A percentile compares a stretch with the other conserved stretches of the same genome.
These are phyloP conservation scores for Petaurus breviceps DNA, from an alignment of 2,113 vertebrate species.

Conservation along the genomic window DNA sequence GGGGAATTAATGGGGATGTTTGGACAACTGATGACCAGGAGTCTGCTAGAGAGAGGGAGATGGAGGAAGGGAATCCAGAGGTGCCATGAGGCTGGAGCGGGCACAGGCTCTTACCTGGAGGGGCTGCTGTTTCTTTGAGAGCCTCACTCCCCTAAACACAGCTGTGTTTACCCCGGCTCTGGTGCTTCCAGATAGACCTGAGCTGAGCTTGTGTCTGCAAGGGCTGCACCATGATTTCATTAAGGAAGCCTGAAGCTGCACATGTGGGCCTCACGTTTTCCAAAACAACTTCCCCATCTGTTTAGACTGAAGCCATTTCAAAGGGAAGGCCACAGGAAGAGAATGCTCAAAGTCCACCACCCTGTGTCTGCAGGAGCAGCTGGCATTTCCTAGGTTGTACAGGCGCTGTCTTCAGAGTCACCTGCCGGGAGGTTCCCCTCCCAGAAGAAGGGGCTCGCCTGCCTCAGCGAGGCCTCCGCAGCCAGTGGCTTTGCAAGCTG, in stretches of 20 bases:
- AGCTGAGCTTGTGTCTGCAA: rapidly evolving
- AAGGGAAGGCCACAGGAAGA: neutral
- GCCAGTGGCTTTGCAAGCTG: no score
- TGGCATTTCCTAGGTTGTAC: neutral
- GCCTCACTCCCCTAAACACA: neutral
- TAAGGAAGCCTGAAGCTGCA: neutral
- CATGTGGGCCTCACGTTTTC: neutral
- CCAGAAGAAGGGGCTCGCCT: no score
- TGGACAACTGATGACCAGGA: no score
- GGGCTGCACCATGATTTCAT: neutral
- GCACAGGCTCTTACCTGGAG: neutral
- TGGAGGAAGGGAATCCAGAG: neutral
- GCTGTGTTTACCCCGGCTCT: neutral
- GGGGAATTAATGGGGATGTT: no score
- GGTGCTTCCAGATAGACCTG: neutral
- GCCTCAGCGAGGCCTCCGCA: no score
- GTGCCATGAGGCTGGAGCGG: neutral
- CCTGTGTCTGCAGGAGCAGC: neutral
- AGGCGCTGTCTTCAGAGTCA: no score
- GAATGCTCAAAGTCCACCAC: neutral
- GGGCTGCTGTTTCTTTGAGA: neutral
- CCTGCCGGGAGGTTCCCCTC: no score
- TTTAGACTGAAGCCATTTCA: neutral
- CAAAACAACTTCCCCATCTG: rapidly evolving
- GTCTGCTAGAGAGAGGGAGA: neutral